Evolutionary conservation across 1,140 invertebrate species (phyloP).

Genomic region (Dendrolimus kikuchii): DNA sequence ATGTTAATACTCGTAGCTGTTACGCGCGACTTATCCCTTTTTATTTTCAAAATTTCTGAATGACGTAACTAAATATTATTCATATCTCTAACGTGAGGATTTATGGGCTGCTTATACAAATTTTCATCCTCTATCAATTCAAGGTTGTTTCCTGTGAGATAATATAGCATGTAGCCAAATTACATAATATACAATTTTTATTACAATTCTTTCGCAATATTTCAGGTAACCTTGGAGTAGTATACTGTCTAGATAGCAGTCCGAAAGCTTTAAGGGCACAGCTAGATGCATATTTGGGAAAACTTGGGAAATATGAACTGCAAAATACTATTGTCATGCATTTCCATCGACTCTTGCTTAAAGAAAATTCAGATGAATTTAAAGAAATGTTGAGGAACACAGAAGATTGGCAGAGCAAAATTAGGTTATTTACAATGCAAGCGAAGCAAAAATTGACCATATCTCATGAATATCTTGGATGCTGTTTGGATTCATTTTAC

Average conservation of each 20-base stretch:
- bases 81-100: too few species aligned
- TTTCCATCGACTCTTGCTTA: constrained; percentile 15
- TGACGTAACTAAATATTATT: too few species aligned
- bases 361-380: constrained; percentile 10
- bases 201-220: not conserved
- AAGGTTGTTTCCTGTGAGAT: too few species aligned
- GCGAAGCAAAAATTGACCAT: not conserved
- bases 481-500: not conserved
- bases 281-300: constrained; percentile 15
- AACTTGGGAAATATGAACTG: constrained; percentile 10
- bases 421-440: constrained; percentile 9
- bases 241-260: constrained; percentile 25
- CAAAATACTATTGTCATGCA: constrained; percentile 19
- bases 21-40: too few species aligned
- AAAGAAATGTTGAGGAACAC: constrained; percentile 10
- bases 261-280: constrained; percentile 17
- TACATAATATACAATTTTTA: not conserved
- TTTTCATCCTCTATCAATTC: too few species aligned
- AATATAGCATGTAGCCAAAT: too few species aligned
- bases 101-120: too few species aligned
- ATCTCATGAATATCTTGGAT: too few species aligned
- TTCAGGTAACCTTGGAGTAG: constrained; percentile 17
- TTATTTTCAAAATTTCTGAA: too few species aligned
- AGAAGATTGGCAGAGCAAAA: constrained; percentile 16
- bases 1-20: too few species aligned